Evolutionary conservation across 2,888 invertebrate genomes (phyloP).

Genomic region (Stenotaenia linearis): DNA sequence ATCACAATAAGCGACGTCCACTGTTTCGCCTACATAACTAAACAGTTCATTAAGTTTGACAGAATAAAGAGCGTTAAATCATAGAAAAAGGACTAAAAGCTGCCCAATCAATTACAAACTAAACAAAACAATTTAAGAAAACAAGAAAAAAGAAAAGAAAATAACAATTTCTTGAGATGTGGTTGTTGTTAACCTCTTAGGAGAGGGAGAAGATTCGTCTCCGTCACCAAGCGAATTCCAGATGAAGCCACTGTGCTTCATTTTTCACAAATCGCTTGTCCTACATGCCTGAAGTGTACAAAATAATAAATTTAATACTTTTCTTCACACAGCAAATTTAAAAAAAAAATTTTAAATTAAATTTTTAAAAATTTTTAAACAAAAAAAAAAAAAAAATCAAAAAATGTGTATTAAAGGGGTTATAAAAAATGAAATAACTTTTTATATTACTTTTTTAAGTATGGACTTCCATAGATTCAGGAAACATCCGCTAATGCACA

Average conservation of each 20-base stretch:
- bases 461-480: slow-evolving; percentile 4
- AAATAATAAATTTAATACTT: slow-evolving; percentile 33
- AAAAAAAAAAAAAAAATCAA: background rate
- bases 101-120: background rate
- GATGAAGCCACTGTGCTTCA: slow-evolving; percentile 24
- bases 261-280: slow-evolving; percentile 28
- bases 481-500: slow-evolving; percentile 5
- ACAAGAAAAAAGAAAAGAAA: background rate
- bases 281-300: slow-evolving; percentile 36
- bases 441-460: background rate
- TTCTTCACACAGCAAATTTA: background rate
- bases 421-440: background rate
- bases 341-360: background rate
- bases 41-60: too few relatives aligned
- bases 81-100: too few relatives aligned
- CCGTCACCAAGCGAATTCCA: slow-evolving; percentile 28
- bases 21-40: too few relatives aligned
- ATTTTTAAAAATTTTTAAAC: background rate
- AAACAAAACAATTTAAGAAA: background rate
- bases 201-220: slow-evolving; percentile 33
- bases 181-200: slow-evolving; percentile 6
- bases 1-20: too few relatives aligned
- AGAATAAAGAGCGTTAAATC: too few relatives aligned
- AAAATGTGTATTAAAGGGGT: background rate
- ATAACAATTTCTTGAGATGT: background rate